phyloP scores from a whole-genome alignment of 2,113 vertebrate genomes.

The Heteronetta atricapilla region DNA sequence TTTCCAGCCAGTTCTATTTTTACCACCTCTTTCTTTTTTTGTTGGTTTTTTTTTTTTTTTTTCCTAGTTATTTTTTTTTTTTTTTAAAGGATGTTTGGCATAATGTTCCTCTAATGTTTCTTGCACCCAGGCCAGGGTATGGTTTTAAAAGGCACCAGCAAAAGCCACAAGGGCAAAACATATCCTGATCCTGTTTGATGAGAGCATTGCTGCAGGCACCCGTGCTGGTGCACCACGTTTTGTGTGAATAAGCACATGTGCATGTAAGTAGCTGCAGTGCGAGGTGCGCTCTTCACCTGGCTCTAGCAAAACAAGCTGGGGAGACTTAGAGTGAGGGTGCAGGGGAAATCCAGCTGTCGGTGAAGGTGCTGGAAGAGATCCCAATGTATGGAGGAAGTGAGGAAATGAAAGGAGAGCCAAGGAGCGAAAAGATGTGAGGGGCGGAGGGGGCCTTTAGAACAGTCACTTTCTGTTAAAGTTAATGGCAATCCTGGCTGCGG shows the following conservation, averaged over 20 bases:
- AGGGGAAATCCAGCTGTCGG: not conserved
- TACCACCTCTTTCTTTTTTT: not conserved
- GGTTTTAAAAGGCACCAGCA: constrained; percentile 25
- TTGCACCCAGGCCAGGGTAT: not conserved
- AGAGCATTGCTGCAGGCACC: not conserved
- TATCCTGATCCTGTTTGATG: not conserved
- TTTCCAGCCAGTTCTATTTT: constrained; percentile 76
- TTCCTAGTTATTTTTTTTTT: not conserved
- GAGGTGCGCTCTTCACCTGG: not conserved
- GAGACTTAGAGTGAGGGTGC: not conserved
- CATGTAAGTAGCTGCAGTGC: not conserved
- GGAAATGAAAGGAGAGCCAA: not conserved
- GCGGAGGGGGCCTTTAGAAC: not conserved
- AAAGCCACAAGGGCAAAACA: not conserved
- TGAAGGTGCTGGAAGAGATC: not conserved
- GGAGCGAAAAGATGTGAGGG: not conserved
- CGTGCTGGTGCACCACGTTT: not conserved
- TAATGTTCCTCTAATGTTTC: constrained; percentile 13
- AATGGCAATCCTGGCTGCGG: not conserved
- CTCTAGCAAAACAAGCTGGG: not conserved
- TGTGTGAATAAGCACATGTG: not conserved
- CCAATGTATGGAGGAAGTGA: not conserved
- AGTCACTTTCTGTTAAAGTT: not conserved
- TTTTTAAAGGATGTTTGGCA: not conserved
- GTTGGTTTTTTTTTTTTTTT: not conserved